phyloP scores from a whole-genome alignment of 2,888 invertebrate genomes.

The Athalia circularis region DNA sequence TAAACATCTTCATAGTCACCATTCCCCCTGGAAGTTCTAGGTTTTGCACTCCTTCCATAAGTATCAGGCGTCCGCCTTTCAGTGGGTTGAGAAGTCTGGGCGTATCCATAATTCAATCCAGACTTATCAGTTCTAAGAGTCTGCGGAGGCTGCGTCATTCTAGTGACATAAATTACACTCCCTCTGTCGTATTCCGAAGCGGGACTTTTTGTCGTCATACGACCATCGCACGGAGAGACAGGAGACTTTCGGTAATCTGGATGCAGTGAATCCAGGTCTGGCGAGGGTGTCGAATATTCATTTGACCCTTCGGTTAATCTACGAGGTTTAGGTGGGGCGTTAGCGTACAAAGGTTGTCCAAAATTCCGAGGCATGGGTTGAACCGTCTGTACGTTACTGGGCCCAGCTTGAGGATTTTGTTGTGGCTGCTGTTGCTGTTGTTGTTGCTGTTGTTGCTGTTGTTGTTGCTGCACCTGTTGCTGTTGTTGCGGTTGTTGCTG shows the following conservation, averaged over 20 bases:
- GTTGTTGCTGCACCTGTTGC: slow-evolving; percentile 56
- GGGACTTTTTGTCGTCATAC: slow-evolving; percentile 63
- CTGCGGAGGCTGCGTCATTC: slow-evolving; percentile 70
- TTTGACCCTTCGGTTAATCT: slow-evolving; percentile 83
- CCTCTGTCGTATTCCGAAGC: slow-evolving; percentile 63
- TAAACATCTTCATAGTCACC: slow-evolving; percentile 89
- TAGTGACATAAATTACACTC: slow-evolving; percentile 60
- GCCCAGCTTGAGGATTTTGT: slow-evolving; percentile 65
- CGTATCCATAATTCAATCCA: slow-evolving; percentile 71
- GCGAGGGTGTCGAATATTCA: slow-evolving; percentile 82
- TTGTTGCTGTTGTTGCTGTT: slow-evolving; percentile 65
- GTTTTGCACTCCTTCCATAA: slow-evolving; percentile 79
- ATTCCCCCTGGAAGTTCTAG: slow-evolving; percentile 71
- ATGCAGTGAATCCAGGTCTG: slow-evolving; percentile 60
- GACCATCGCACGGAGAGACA: slow-evolving; percentile 61
- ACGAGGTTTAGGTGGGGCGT: slow-evolving; percentile 92
- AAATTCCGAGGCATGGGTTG: slow-evolving; percentile 72
- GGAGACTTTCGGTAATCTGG: slow-evolving; percentile 65
- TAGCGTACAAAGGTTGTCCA: slow-evolving; percentile 88
- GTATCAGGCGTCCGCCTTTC: slow-evolving; percentile 90
- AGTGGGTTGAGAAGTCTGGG: slow-evolving; percentile 62
- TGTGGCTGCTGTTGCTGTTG: slow-evolving; percentile 63
- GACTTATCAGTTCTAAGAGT: slow-evolving; percentile 68
- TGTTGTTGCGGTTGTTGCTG: slow-evolving; percentile 48
- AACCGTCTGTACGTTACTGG: slow-evolving; percentile 62